Percentiles rank a stretch among this genome's conserved stretches.
These are phyloP conservation scores for Alviniconcha marisindica DNA, from an alignment of 1,140 invertebrate species.

Conservation along the genomic window DNA sequence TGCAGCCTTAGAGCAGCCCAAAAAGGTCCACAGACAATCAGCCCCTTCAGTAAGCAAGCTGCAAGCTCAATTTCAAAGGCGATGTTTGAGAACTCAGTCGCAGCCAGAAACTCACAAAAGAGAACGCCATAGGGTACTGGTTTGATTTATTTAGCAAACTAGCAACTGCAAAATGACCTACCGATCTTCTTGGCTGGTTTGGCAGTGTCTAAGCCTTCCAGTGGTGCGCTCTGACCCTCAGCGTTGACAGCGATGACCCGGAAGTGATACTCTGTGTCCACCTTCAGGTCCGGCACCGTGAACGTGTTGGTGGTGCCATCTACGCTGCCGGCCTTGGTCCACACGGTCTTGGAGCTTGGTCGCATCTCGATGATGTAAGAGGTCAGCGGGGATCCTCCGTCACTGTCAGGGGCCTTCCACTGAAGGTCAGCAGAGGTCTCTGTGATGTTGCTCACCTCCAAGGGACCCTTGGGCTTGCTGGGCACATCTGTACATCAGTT, in stretches of 20 bases:
- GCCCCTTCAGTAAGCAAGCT: no score
- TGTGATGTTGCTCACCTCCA: constrained; percentile 96
- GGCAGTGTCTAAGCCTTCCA: constrained; percentile 93
- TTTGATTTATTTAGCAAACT: not conserved
- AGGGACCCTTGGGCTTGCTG: constrained; percentile 79
- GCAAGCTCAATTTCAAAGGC: no score
- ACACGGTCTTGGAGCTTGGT: constrained; percentile 88
- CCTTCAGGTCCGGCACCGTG: constrained; percentile 88
- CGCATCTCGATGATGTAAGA: constrained; percentile 94
- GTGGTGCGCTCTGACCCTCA: constrained; percentile 92
- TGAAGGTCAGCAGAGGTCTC: constrained; percentile 93
- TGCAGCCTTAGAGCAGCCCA: no score
- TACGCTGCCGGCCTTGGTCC: constrained; percentile 77
- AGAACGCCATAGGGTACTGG: no score
- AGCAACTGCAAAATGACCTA: constrained; percentile 70
- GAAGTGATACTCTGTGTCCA: constrained; percentile 95
- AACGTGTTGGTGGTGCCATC: constrained; percentile 84
- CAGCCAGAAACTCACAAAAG: no score
- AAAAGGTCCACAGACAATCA: no score
- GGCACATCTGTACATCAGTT: constrained; percentile 61
- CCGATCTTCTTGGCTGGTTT: constrained; percentile 96
- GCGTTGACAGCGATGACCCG: constrained; percentile 96
- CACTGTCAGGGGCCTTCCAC: constrained; percentile 95
- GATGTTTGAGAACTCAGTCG: no score
- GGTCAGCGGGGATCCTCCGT: constrained; percentile 96